These are phyloP conservation scores for Emydocephalus ijimae DNA, from an alignment of 2,113 vertebrate genomes.

Conservation along the genomic window DNA sequence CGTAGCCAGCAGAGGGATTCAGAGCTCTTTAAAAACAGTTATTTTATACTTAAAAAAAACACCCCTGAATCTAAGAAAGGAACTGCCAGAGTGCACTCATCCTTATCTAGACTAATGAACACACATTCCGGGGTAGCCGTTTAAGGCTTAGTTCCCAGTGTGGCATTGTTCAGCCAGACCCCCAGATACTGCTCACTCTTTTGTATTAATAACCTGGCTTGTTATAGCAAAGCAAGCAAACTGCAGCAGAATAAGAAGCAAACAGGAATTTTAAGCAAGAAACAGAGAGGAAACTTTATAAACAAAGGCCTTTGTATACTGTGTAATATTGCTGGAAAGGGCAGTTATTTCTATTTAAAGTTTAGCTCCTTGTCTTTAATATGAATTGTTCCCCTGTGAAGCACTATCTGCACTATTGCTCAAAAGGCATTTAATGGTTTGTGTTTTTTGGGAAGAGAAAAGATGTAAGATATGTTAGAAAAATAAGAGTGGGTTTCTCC, in stretches of 20 bases:
- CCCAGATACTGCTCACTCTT: not conserved
- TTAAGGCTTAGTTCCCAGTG: not conserved
- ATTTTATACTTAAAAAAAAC: not conserved
- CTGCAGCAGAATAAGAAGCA: constrained; percentile 11
- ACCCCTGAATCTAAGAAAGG: not conserved
- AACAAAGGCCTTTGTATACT: not conserved
- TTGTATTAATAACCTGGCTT: not conserved
- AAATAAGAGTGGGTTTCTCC: not conserved
- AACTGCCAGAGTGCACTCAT: not conserved
- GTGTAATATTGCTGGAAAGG: not conserved
- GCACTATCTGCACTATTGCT: not conserved
- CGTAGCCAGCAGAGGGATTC: not conserved
- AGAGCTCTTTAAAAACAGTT: not conserved
- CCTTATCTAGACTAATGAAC: not conserved
- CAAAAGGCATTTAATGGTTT: not conserved
- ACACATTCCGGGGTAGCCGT: not conserved
- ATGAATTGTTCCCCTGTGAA: not conserved
- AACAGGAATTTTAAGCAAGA: not conserved
- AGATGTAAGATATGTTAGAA: not conserved
- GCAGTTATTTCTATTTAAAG: not conserved
- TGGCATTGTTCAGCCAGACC: constrained; percentile 1
- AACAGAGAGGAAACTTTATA: not conserved
- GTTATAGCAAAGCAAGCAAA: not conserved
- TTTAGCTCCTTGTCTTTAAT: not conserved
- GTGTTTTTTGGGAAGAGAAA: not conserved